Conservation (phyloP, 92 coral and sea anemone species). For the Palythoa grandis region DNA sequence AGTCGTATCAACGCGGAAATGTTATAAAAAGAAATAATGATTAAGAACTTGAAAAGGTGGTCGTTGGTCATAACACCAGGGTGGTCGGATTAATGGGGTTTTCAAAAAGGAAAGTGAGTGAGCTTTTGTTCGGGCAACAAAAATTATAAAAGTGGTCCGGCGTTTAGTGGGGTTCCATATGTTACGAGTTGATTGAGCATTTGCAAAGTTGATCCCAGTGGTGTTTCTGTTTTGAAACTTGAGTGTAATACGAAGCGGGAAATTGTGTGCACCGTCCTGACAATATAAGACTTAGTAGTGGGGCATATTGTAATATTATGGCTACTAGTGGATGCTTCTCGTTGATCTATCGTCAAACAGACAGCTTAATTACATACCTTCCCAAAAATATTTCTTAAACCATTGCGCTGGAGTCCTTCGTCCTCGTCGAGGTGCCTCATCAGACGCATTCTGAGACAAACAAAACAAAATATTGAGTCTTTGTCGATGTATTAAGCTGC, state of each 20-base stretch:
- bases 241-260: not conserved
- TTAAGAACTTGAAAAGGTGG: not conserved
- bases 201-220: not conserved
- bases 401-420: constrained; percentile 50
- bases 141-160: no score
- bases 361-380: constrained; percentile 42
- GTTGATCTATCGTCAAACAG: no score
- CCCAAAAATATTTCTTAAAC: constrained; percentile 56
- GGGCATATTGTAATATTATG: not conserved
- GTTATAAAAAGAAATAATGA: not conserved
- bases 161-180: not conserved
- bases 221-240: not conserved
- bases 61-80: not conserved
- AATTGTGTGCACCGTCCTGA: no score
- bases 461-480: constrained; percentile 7
- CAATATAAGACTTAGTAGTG: not conserved
- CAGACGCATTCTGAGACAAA: constrained; percentile 23
- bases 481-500: constrained; percentile 24
- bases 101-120: not conserved
- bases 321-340: not conserved
- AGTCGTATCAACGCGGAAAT: not conserved
- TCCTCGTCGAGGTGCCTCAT: constrained; percentile 49
- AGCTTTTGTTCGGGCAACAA: not conserved
- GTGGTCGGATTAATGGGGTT: not conserved
- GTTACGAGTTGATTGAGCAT: not conserved